Conservation (phyloP, 2,888 invertebrate genomes). For the Philonicus albiceps region DNA sequence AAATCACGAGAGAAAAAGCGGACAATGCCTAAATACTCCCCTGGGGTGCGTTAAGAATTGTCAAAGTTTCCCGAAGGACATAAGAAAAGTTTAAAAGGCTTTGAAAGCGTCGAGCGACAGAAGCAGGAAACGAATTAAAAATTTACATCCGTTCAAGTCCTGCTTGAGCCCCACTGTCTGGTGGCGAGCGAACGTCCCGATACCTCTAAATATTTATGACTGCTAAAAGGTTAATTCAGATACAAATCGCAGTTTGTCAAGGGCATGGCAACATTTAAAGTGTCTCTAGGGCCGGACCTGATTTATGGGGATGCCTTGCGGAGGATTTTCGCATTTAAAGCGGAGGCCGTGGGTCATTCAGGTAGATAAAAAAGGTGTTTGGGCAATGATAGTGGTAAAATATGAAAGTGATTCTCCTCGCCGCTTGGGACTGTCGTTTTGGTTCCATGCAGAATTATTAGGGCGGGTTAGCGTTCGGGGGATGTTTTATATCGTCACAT, state of each 20-base stretch:
- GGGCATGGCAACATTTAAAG: background rate
- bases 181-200: background rate
- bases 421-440: background rate
- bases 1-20: conserved; percentile 1
- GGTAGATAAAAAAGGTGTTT: conserved; percentile 3
- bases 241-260: conserved; percentile 8
- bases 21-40: conserved; percentile 4
- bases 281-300: background rate
- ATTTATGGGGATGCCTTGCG: background rate
- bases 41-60: background rate
- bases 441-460: background rate
- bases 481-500: background rate
- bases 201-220: conserved; percentile 1
- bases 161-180: background rate
- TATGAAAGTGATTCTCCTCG: background rate
- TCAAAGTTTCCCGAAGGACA: background rate
- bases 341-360: background rate
- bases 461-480: background rate
- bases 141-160: background rate
- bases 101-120: background rate
- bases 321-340: background rate
- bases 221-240: conserved; percentile 17
- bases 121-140: background rate
- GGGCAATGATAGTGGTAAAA: background rate
- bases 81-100: background rate